phyloP scores from a whole-genome alignment of 2,888 invertebrate genomes.

The Melieria picta region DNA sequence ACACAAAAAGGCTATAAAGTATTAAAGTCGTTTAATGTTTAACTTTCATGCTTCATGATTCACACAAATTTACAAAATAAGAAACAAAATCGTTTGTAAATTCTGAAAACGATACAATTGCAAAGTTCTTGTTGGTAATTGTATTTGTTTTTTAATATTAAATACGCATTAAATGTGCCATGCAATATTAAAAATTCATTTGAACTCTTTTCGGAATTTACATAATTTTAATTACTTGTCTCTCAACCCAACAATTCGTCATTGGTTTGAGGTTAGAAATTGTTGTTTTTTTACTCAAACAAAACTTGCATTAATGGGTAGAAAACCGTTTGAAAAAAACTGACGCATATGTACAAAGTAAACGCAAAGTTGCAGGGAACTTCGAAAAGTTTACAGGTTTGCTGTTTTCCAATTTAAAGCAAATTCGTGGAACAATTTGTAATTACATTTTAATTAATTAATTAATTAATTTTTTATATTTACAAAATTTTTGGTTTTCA shows the following conservation, averaged over 20 bases:
- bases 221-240: too few species aligned
- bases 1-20: slow-evolving; percentile 7
- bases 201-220: background rate
- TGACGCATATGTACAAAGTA: background rate
- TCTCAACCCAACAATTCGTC: too few species aligned
- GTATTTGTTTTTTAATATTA: too few species aligned
- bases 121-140: too few species aligned
- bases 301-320: background rate
- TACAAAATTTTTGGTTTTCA: background rate
- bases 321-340: background rate
- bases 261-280: too few species aligned
- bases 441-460: slow-evolving; percentile 1
- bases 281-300: too few species aligned
- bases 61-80: too few species aligned
- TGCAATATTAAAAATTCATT: background rate
- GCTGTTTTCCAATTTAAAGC: background rate
- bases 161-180: too few species aligned
- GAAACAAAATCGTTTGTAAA: too few species aligned
- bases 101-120: too few species aligned
- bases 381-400: background rate
- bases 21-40: too few species aligned
- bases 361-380: background rate
- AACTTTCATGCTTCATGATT: too few species aligned
- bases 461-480: background rate
- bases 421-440: background rate